Conservation (phyloP, 2,797 vertebrate genomes). For the Ispidina picta region DNA sequence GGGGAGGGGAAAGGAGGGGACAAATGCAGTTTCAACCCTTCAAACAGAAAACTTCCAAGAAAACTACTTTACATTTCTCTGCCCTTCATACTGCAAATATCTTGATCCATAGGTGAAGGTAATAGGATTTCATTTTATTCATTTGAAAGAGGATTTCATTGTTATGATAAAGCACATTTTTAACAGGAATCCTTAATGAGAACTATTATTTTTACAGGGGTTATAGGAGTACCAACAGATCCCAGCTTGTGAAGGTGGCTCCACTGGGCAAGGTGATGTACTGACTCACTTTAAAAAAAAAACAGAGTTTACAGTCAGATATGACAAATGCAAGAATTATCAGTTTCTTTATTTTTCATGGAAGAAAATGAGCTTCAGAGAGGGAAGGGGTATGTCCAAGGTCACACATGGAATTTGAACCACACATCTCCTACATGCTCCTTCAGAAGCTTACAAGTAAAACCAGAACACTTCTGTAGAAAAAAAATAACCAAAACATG, state of each 20-base stretch:
- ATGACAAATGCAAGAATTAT: background rate
- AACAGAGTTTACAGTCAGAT: background rate
- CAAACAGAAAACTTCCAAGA: slow-evolving; percentile 28
- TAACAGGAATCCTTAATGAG: background rate
- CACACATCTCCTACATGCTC: background rate
- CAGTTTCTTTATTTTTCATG: background rate
- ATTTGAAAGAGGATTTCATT: background rate
- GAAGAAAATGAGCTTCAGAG: background rate
- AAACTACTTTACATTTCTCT: background rate
- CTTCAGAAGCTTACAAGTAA: background rate
- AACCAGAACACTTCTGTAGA: background rate
- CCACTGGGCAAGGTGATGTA: background rate
- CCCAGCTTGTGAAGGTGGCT: background rate
- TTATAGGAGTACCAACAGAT: background rate
- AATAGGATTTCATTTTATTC: slow-evolving; percentile 31
- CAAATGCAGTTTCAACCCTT: background rate
- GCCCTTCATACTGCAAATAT: slow-evolving; percentile 5
- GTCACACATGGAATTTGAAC: background rate
- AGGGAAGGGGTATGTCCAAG: background rate
- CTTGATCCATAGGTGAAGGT: background rate
- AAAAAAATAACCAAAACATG: background rate
- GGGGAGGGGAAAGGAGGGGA: background rate
- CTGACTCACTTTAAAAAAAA: background rate
- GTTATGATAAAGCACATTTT: slow-evolving; percentile 12
- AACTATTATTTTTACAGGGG: background rate